phyloP scores from a whole-genome alignment of 2,888 invertebrate species.

The Capitulum mitella region DNA sequence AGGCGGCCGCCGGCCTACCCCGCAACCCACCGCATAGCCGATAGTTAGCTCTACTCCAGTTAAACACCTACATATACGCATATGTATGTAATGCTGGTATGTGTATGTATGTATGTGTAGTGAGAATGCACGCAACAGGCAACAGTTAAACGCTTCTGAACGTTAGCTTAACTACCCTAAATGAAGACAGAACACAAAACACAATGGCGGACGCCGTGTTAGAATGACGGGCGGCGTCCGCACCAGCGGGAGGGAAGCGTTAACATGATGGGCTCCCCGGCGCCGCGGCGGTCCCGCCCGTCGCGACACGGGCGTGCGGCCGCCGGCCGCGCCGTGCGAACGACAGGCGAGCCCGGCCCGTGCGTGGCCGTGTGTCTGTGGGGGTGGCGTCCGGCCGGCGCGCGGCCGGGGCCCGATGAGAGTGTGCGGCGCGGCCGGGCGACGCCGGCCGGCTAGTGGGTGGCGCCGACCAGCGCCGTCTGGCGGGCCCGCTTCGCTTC shows the following conservation, averaged over 20 bases:
- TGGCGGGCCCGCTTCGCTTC: constrained; percentile 48
- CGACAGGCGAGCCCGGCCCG: neutral
- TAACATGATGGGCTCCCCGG: constrained; percentile 15
- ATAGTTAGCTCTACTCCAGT: constrained; percentile 6
- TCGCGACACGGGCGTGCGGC: neutral
- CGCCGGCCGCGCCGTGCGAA: neutral
- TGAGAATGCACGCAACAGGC: constrained; percentile 16
- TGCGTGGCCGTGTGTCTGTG: too few relatives aligned
- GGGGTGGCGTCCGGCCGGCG: neutral
- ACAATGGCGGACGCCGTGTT: neutral
- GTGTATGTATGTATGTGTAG: constrained; percentile 23
- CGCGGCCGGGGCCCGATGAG: constrained; percentile 12
- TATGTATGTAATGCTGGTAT: constrained; percentile 24
- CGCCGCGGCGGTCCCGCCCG: neutral
- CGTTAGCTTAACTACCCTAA: constrained; percentile 23
- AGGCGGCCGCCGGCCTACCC: neutral
- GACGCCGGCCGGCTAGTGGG: neutral
- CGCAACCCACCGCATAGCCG: neutral
- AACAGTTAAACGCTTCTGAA: constrained; percentile 19
- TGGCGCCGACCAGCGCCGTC: constrained; percentile 35
- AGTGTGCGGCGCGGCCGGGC: constrained; percentile 7
- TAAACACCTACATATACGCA: constrained; percentile 16
- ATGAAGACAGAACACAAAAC: constrained; percentile 18
- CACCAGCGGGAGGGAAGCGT: neutral
- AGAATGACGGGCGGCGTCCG: too few relatives aligned